These are phyloP conservation scores for Helarctos malayanus DNA, from an alignment of 2,797 vertebrate genomes.

Conservation along the genomic window DNA sequence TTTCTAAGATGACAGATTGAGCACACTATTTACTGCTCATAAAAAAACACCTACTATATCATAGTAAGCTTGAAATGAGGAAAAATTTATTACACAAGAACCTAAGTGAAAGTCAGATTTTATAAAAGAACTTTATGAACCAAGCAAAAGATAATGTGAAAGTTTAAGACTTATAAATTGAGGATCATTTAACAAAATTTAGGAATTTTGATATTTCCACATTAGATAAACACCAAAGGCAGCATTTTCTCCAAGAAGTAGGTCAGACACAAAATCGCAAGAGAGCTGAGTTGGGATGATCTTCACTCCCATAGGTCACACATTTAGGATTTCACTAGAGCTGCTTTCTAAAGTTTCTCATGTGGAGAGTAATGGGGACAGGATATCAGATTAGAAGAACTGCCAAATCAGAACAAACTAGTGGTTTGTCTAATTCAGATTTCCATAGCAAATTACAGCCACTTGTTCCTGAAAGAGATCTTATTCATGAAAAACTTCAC, in stretches of 20 bases:
- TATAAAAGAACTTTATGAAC: constrained; percentile 52
- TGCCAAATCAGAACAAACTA: constrained; percentile 55
- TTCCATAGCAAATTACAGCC: constrained; percentile 58
- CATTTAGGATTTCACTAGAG: constrained; percentile 50
- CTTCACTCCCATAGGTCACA: background rate
- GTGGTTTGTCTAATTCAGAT: constrained; percentile 51
- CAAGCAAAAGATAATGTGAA: constrained; percentile 24
- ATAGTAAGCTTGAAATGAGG: background rate
- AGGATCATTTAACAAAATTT: constrained; percentile 34
- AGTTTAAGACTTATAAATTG: constrained; percentile 8
- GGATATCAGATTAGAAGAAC: constrained; percentile 31
- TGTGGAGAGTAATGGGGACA: background rate
- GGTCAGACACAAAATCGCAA: constrained; percentile 42
- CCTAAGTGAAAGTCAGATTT: constrained; percentile 51
- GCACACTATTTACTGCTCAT: background rate
- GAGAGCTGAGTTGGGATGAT: background rate
- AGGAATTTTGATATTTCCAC: constrained; percentile 50
- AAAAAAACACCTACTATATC: background rate
- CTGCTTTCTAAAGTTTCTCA: constrained; percentile 51
- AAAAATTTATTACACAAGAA: constrained; percentile 51
- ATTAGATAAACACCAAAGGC: constrained; percentile 45
- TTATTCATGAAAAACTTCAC: constrained; percentile 68
- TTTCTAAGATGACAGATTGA: constrained; percentile 48
- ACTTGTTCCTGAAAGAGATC: constrained; percentile 55
- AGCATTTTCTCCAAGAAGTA: constrained; percentile 53